Evolutionary conservation across 2,113 vertebrate genomes (phyloP).

Genomic region (Pomatostomus ruficeps): DNA sequence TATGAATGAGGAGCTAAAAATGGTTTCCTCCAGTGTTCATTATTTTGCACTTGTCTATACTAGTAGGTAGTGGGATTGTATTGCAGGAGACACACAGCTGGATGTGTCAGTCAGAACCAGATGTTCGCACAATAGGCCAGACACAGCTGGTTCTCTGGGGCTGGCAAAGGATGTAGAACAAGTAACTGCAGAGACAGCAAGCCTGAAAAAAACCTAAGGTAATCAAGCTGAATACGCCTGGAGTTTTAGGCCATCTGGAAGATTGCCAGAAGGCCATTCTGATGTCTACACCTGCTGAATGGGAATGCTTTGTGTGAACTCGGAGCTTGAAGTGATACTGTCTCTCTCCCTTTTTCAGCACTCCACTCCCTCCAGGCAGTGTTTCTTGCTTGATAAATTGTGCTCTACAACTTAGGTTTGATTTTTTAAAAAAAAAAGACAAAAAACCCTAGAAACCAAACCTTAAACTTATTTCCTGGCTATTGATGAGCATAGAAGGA

Average conservation of each 20-base stretch:
- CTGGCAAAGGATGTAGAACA: constrained; percentile 55
- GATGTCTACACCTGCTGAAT: constrained; percentile 56
- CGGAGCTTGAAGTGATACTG: constrained; percentile 10
- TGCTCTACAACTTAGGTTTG: background rate
- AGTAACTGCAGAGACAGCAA: constrained; percentile 49
- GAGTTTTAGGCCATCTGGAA: constrained; percentile 57
- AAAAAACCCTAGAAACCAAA: background rate
- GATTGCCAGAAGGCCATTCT: constrained; percentile 40
- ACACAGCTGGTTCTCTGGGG: constrained; percentile 37
- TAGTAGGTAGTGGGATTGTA: constrained; percentile 18
- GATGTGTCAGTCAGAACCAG: constrained; percentile 30
- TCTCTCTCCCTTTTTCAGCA: background rate
- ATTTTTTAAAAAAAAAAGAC: background rate
- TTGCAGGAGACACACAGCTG: constrained; percentile 56
- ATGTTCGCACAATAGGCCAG: constrained; percentile 55
- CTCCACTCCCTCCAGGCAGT: background rate
- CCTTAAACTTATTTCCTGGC: background rate
- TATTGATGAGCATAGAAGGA: background rate
- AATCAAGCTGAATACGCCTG: constrained; percentile 59
- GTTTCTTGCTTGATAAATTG: background rate
- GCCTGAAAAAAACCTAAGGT: constrained; percentile 38
- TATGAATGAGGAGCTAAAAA: background rate
- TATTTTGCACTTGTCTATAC: constrained; percentile 44
- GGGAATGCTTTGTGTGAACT: constrained; percentile 53
- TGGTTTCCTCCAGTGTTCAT: background rate